Conservation (phyloP, 2,888 invertebrate genomes). For the Galerucella nymphaeae region DNA sequence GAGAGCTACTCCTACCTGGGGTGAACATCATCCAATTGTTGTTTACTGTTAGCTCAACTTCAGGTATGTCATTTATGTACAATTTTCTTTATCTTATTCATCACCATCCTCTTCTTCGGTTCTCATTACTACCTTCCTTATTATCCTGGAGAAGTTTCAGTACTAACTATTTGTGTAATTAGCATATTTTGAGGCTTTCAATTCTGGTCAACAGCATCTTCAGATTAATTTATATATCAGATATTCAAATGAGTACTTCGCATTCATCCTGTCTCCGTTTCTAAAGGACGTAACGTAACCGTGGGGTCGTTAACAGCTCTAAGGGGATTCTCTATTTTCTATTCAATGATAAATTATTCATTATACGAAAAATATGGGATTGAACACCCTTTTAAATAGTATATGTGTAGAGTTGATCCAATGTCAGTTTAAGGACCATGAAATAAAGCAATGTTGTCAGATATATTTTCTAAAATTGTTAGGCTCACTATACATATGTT, state of each 20-base stretch:
- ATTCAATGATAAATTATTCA: not conserved
- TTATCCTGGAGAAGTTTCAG: constrained; percentile 44
- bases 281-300: not conserved
- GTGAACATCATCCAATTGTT: no score
- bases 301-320: not conserved
- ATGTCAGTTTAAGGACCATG: no score
- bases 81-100: not conserved
- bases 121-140: constrained; percentile 37
- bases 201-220: constrained; percentile 47
- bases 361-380: no score
- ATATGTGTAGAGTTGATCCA: no score
- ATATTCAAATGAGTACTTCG: constrained; percentile 40
- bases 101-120: not conserved
- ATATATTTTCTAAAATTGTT: no score
- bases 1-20: no score
- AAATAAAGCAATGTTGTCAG: no score
- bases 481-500: no score
- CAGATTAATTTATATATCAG: constrained; percentile 46
- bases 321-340: not conserved
- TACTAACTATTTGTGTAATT: constrained; percentile 45
- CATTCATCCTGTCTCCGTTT: constrained; percentile 24
- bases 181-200: constrained; percentile 49
- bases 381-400: no score
- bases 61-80: no score
- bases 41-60: no score